Base-by-base conservation (phyloP, 2,113 vertebrate genomes). In the Pseudois nayaur region DNA sequence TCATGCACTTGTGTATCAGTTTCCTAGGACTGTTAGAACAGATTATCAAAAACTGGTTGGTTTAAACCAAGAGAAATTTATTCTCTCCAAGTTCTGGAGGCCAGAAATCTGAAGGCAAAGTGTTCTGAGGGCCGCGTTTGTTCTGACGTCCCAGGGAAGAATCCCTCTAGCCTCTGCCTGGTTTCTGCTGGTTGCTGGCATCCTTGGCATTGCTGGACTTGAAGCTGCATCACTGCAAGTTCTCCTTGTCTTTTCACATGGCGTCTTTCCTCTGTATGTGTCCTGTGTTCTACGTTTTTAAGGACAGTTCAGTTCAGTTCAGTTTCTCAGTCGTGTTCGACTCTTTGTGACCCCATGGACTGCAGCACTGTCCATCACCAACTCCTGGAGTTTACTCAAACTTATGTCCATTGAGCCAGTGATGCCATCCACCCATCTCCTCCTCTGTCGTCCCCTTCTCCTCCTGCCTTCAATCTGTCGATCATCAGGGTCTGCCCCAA, bases 321-420 rank as follows among this genome's bases (percentile, higher is more conserved):
- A 71, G 17, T 36, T 71, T 36, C 9, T 71, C 64, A 71, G 19
- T 71, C 2, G 9, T 71, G n/a, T 71, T n/a, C 4, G 1, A 71
- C n/a, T 36, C 17, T 71, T 71, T 71, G n/a, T 36, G n/a, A 6
- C 64, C 17, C n/a, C n/a, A 21, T 36, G n/a, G 19, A 36, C 64
- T 21, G n/a, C 9, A 71, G 64, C n/a, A 21, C 64, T 71, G 9
- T 71, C 9, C n/a, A 71, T 11, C 64, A 71, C 64, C 33, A 67
- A 2, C 62, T 67, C 33, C 33, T 17, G 2, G n/a, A 36, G n/a
- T 36, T 21, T 0, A 71, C 64, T 71, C n/a, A 36, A 21, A 36
- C 17, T 36, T 9, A 36, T 1, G 17, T 36, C n/a, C n/a, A 36
- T 21, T 0, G 4, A 36, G n/a, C 21, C 0, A 0, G n/a, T 71